phyloP scores from a whole-genome alignment of 2,797 vertebrate species.

The Leontocebus nigricollis region DNA sequence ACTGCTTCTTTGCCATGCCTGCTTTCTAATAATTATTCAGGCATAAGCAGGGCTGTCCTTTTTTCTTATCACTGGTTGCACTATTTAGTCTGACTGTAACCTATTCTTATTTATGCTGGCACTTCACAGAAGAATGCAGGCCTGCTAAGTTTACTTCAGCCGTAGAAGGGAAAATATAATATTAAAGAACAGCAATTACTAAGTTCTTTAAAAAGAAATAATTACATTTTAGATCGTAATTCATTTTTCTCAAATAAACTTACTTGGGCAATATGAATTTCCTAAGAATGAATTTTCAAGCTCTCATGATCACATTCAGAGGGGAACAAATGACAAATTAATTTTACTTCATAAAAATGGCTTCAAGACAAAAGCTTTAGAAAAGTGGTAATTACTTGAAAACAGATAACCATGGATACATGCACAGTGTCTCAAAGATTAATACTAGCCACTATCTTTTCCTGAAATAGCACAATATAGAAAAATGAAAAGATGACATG shows the following conservation, averaged over 20 bases:
- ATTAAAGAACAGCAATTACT: background rate
- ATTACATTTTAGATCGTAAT: slow-evolving; percentile 39
- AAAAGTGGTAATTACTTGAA: slow-evolving; percentile 55
- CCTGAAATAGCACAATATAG: background rate
- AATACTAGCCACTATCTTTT: background rate
- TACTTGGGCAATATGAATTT: slow-evolving; percentile 16
- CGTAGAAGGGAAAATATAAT: background rate
- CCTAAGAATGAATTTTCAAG: slow-evolving; percentile 50
- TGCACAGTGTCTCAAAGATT: slow-evolving; percentile 1
- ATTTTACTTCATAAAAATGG: slow-evolving; percentile 48
- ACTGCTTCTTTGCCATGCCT: background rate
- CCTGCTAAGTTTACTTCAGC: background rate
- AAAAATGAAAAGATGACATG: background rate
- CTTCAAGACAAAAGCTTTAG: background rate
- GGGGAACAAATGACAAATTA: slow-evolving; percentile 49
- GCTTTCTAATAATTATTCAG: background rate
- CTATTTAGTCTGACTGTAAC: background rate
- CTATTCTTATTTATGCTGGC: background rate
- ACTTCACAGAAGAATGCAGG: background rate
- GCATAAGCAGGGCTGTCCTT: background rate
- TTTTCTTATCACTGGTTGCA: background rate
- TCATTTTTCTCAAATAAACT: slow-evolving; percentile 52
- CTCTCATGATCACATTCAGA: slow-evolving; percentile 30
- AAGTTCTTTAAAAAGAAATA: slow-evolving; percentile 35
- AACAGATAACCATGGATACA: slow-evolving; percentile 27